Conservation (phyloP, 2,113 vertebrate genomes). For the Brachypteracias leptosomus region DNA sequence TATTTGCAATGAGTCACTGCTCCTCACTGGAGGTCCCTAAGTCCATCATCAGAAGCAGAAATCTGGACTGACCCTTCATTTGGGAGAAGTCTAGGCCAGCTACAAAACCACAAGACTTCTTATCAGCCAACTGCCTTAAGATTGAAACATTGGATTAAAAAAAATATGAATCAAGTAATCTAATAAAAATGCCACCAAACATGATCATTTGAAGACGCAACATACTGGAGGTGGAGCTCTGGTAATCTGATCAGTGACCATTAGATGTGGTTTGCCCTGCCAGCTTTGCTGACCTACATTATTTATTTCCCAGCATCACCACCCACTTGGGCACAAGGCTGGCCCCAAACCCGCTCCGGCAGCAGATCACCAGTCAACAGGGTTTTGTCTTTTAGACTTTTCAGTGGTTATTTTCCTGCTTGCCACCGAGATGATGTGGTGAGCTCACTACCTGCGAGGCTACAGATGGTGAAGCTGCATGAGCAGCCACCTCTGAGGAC, state of each 20-base stretch:
- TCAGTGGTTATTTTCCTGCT: neutral
- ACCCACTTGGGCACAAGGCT: neutral
- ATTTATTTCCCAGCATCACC: neutral
- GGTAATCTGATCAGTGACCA: neutral
- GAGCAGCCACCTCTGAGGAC: neutral
- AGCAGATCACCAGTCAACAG: neutral
- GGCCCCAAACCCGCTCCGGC: neutral
- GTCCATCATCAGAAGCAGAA: neutral
- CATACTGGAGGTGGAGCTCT: neutral
- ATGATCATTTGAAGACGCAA: neutral
- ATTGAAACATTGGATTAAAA: neutral
- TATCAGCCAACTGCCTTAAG: neutral
- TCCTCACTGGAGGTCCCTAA: neutral
- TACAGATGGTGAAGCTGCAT: fast-evolving
- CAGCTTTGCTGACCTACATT: neutral
- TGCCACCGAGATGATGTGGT: neutral
- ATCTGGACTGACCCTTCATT: neutral
- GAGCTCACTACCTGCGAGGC: neutral
- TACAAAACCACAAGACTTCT: neutral
- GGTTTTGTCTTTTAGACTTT: neutral
- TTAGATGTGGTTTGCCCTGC: neutral
- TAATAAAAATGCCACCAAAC: neutral
- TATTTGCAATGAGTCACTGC: neutral
- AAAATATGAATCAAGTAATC: neutral
- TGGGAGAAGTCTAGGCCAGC: neutral